Conservation (phyloP, 2,797 vertebrate species). For the Chloroceryle inda region DNA sequence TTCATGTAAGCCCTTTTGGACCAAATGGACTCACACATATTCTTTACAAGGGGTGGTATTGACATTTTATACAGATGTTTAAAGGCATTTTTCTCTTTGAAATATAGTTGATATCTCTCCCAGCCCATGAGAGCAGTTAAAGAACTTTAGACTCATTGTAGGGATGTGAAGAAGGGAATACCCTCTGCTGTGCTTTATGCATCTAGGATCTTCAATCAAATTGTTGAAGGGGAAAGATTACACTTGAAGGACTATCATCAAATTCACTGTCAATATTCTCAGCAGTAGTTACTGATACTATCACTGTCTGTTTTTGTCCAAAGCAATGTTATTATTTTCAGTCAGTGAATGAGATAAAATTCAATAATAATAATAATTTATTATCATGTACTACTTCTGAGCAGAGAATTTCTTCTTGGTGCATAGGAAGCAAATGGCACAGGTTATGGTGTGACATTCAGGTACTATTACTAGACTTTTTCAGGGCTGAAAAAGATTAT, state of each 20-base stretch:
- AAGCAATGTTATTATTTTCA: neutral
- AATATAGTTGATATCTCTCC: neutral
- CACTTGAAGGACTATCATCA: neutral
- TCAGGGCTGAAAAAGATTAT: neutral
- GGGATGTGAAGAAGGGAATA: neutral
- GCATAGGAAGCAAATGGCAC: neutral
- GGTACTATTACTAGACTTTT: neutral
- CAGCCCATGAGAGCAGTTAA: neutral
- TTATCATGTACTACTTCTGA: neutral
- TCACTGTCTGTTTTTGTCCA: neutral
- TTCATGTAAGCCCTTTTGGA: neutral
- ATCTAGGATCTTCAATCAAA: neutral
- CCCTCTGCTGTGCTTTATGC: neutral
- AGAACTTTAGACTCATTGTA: neutral
- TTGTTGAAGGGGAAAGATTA: neutral
- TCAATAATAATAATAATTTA: neutral
- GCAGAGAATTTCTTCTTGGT: neutral
- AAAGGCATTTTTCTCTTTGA: slow-evolving; percentile 1
- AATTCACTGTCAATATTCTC: neutral
- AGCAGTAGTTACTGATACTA: neutral
- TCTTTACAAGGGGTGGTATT: neutral
- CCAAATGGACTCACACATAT: neutral
- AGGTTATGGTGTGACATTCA: neutral
- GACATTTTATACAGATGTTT: neutral
- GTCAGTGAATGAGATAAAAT: neutral